A percentile compares a stretch with the other conserved stretches of the same genome.
Evolutionary conservation across 2,113 vertebrate genomes (phyloP).

Genomic region (Poeciliopsis prolifica): DNA sequence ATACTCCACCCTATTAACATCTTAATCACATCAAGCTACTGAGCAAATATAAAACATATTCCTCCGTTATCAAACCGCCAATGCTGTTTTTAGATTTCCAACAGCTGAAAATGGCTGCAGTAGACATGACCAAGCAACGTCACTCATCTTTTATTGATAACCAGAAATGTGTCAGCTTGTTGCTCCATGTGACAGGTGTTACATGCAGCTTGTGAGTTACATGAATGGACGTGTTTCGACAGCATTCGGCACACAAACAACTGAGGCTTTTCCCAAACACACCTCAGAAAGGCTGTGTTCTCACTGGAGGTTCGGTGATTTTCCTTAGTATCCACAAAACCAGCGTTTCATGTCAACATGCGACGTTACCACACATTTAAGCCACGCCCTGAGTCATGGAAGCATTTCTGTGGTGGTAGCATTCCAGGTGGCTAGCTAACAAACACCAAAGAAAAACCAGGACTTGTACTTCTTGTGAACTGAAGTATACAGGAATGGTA

Average conservation of each 20-base stretch:
- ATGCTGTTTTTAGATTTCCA: neutral
- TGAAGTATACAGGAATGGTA: neutral
- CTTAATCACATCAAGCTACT: neutral
- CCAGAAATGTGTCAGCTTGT: neutral
- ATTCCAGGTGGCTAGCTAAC: neutral
- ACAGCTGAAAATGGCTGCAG: neutral
- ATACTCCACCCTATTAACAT: slow-evolving; percentile 13
- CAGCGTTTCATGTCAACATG: neutral
- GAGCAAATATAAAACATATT: neutral
- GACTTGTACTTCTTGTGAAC: neutral
- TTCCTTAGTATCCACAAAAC: neutral
- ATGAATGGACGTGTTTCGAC: neutral
- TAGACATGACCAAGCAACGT: neutral
- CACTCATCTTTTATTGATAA: neutral
- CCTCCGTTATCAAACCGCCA: no score
- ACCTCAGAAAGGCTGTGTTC: neutral
- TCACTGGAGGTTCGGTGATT: neutral
- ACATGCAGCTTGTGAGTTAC: neutral
- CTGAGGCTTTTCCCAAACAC: neutral
- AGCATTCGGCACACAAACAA: neutral
- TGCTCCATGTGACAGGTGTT: neutral
- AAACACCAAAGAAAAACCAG: neutral
- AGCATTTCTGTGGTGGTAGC: neutral
- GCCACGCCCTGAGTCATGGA: neutral
- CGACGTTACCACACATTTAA: neutral